Base-by-base conservation (phyloP, 2,797 vertebrate species). In the Micromesistius poutassou region DNA sequence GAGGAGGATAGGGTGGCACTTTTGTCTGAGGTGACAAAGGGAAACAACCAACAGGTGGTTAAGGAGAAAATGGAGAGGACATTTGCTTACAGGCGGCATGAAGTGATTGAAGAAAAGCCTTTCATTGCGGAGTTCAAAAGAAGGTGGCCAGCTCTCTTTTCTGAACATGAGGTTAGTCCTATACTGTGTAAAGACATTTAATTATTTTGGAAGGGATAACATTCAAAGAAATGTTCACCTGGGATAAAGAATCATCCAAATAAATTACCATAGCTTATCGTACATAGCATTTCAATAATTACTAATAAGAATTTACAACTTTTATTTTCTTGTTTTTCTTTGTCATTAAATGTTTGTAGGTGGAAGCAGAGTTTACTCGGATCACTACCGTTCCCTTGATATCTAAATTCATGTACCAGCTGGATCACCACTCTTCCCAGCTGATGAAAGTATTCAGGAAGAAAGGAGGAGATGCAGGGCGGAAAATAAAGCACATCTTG, bases 311-410 rank as follows among this genome's bases (percentile, higher is more conserved):
- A 40, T 5, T 10, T 40, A 5, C 38, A 16, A 1, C 13, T 16
- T 50, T 50, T 36, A 3, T 36, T 36, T 7, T 36, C 75, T 38
- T 30, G 35, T 7, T 36, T 14, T 14, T 62, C 13, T 14, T n/a
- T 14, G n/a, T n/a, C n/a, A n/a, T n/a, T n/a, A n/a, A n/a, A n/a
- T n/a, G n/a, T n/a, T n/a, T n/a, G n/a, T n/a, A n/a, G n/a, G n/a
- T n/a, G n/a, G n/a, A n/a, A n/a, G n/a, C n/a, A n/a, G n/a, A n/a
- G n/a, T n/a, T n/a, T n/a, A 3, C 50, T 16, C 42, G 75, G 46
- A 77, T 80, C 72, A 77, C 75, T 50, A 77, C 79, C 72, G 71
- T 77, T 66, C 76, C 76, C 14, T 36, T 77, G 46, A 72, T 19
- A 33, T 77, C 76, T 28, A 72, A 46, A 30, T 77, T 77, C 70